Base-by-base conservation (phyloP, 92 coral and sea anemone species). In the Epizoanthus rinbou region DNA sequence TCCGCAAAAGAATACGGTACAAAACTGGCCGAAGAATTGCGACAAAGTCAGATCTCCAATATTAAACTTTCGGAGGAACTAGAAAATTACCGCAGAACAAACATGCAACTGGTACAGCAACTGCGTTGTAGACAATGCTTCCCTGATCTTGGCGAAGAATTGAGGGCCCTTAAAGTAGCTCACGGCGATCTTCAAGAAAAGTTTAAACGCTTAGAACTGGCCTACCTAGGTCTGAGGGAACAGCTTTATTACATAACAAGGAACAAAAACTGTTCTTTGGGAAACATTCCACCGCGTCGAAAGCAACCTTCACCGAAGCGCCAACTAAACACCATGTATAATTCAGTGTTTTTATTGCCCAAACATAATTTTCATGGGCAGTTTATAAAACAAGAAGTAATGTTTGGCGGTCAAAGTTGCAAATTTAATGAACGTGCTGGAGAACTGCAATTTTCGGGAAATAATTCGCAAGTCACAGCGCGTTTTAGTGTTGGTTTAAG, bases 121-220 rank as follows among this genome's bases (percentile, higher is more conserved):
- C 69, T 64, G 33, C 69, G 41, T 10, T 50, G 54, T 23, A 24
- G 24, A 35, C 69, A 24, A 16, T 64, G 35, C 24, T 64, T 64
- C 6, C 39, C 69, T 64, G 39, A 64, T 11, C 17, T 24, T n/a
- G 41, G 35, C 24, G n/a, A 64, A 11, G 69, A 64, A 64, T 17
- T 64, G 69, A 64, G 69, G 69, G 41, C 6, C 11, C 69, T 64
- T 64, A 64, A 64, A 25, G 69, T 64, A 8, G 69, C 69, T 64
- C 69, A 64, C 11, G 8, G 33, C 17, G 69, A 64, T 22, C 41
- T 64, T 24, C 69, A 64, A 25, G 41, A 64, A 64, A 22, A 64
- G 3, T 64, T 28, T 15, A 5, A 64, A 35, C 28, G 69, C 39
- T 22, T 13, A 64, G 69, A 64, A 64, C 69, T 64, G 8, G 69